Percentiles rank a stretch among this genome's conserved stretches.
These are phyloP conservation scores for Heloderma charlesbogerti DNA, from an alignment of 2,113 vertebrate species.

Conservation along the genomic window DNA sequence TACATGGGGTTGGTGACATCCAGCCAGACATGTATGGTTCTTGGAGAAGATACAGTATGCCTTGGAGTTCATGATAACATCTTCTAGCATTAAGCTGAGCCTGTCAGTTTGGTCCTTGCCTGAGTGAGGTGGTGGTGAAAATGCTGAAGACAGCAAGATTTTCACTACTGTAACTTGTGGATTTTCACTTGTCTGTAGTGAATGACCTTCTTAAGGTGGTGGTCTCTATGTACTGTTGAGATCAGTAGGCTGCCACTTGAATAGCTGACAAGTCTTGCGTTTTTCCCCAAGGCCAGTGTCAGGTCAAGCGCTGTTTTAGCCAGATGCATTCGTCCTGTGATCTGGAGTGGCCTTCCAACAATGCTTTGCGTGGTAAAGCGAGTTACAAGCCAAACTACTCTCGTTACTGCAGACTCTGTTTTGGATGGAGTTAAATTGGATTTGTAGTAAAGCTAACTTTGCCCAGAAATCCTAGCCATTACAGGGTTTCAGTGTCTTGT, in stretches of 20 bases:
- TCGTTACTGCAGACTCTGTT: background rate
- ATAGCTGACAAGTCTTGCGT: background rate
- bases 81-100: background rate
- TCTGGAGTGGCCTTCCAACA: background rate
- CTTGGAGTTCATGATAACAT: conserved; percentile 7
- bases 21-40: background rate
- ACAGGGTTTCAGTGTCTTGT: conserved; percentile 1
- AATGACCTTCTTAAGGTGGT: background rate
- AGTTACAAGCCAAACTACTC: background rate
- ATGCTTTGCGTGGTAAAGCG: conserved; percentile 20
- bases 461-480: background rate
- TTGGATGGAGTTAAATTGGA: background rate
- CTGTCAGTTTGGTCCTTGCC: background rate
- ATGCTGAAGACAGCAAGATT: background rate
- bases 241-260: background rate
- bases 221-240: background rate
- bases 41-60: background rate
- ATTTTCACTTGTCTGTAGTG: too few species aligned
- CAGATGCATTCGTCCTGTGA: background rate
- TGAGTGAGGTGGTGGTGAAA: background rate
- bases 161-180: background rate
- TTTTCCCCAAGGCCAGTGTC: background rate
- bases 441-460: background rate
- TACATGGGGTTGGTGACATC: conserved; percentile 1
- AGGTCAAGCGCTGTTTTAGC: background rate